Evolutionary conservation across 2,888 invertebrate species (phyloP).

Genomic region (Chrysotoxum bicinctum): DNA sequence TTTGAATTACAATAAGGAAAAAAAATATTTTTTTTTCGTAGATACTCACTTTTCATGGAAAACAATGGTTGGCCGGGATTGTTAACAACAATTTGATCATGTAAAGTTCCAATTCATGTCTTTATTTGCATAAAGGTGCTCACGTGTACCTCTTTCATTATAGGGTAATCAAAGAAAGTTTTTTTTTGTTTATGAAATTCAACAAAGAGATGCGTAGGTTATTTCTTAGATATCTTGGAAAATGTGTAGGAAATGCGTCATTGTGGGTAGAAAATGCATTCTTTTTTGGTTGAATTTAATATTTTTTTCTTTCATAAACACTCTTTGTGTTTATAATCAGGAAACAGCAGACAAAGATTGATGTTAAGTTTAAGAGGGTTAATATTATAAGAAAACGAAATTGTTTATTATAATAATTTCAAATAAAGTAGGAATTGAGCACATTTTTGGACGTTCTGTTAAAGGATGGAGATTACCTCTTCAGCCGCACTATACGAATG

Average conservation of each 20-base stretch:
- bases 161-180: constrained; percentile 42
- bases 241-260: constrained; percentile 16
- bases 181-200: constrained; percentile 22
- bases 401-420: too few relatives aligned
- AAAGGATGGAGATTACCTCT: too few relatives aligned
- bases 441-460: too few relatives aligned
- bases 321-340: neutral
- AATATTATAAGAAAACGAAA: too few relatives aligned
- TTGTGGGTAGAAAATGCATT: constrained; percentile 22
- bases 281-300: neutral
- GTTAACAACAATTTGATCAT: constrained; percentile 25
- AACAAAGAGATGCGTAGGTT: constrained; percentile 44
- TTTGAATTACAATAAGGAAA: constrained; percentile 5
- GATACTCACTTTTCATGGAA: neutral
- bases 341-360: neutral
- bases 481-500: too few relatives aligned
- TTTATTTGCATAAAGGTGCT: constrained; percentile 24
- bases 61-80: neutral
- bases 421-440: too few relatives aligned
- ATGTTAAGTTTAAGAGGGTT: too few relatives aligned
- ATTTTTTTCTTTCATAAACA: neutral
- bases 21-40: neutral
- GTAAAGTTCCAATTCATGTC: neutral
- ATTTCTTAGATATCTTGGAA: neutral
- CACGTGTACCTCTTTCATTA: constrained; percentile 7